Evolutionary conservation across 2,797 vertebrate genomes (phyloP), one percentile per base, ranked within the genome.

Genomic region (Numenius phaeopus): DNA sequence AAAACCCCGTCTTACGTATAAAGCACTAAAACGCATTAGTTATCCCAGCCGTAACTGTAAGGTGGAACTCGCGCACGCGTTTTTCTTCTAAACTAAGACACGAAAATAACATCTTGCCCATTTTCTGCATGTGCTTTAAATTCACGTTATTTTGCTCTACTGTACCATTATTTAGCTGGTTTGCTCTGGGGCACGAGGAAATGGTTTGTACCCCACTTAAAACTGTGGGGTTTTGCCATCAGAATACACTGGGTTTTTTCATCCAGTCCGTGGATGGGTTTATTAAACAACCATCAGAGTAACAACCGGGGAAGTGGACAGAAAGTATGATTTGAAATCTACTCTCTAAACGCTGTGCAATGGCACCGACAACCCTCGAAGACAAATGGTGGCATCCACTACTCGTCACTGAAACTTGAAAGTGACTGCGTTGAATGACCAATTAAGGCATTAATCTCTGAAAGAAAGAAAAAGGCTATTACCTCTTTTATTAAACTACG

Each of bases 31-130:
- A 95, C 40, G 71, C 50, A 77, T 94, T 71, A 85, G 90, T 65
- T 96, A 49, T 87, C 39, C 69, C 19, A 90, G 95, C 59, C 88
- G 26, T 75, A 96, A 97, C 90, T 83, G 59, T 84, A 96, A 93
- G 92, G 71, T 73, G 42, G 11, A 34, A 90, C 76, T 70, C 70
- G 18, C 52, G 82, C 54, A 39, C n/a, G 22, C 72, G 42, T 49
- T 92, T 73, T 75, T 64, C 83, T 79, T 81, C 61, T 65, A 52
- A 89, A 84, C 42, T 37, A 76, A 72, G 65, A 95, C 37, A 55
- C 20, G 12, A 92, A 91, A 96, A 91, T 78, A 92, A 66, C 11
- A 65, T 34, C 86, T 95, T 87, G 67, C 23, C 69, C 54, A 13
- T 86, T 37, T 42, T 76, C 49, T 87, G 27, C 26, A 15, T 11